Percentiles rank a stretch among this genome's conserved stretches.
Conservation (phyloP, 35 echinoderm and acorn worm genomes). For the Heliocidaris tuberculata region DNA sequence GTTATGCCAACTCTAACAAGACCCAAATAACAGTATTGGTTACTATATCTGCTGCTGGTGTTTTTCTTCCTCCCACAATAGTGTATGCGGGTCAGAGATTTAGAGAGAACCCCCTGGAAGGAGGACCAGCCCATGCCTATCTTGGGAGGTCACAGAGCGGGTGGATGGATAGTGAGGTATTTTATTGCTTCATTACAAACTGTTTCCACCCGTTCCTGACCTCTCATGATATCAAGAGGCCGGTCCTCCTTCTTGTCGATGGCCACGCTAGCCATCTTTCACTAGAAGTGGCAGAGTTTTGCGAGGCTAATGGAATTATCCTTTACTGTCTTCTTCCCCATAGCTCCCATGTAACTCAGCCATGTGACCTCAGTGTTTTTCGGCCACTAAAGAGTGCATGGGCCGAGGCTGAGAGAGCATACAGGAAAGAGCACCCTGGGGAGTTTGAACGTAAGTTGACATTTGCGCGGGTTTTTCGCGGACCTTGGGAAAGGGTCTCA, state of each 20-base stretch:
- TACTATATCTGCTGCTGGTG: constrained; percentile 25
- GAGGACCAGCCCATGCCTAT: constrained; percentile 45
- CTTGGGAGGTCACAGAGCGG: constrained; percentile 31
- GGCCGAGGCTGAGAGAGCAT: background rate
- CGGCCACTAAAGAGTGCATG: background rate
- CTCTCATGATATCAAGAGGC: constrained; percentile 5
- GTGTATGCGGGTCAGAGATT: constrained; percentile 58
- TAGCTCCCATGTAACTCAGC: background rate
- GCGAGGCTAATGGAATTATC: constrained; percentile 44
- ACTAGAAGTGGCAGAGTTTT: constrained; percentile 60
- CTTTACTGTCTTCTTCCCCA: background rate
- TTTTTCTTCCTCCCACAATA: constrained; percentile 56
- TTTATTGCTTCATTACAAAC: constrained; percentile 56
- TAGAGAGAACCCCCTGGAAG: constrained; percentile 48
- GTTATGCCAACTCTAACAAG: constrained; percentile 24
- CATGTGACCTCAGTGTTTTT: background rate
- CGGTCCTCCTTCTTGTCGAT: constrained; percentile 71
- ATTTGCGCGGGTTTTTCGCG: background rate
- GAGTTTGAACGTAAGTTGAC: background rate
- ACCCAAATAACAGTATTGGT: constrained; percentile 62
- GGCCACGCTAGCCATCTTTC: constrained; percentile 59
- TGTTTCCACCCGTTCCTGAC: constrained; percentile 53
- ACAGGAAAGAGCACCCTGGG: background rate
- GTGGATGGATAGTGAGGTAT: constrained; percentile 54
- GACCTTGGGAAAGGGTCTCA: background rate